Evolutionary conservation across 2,113 vertebrate genomes (phyloP).

Genomic region (Pontoporia blainvillei): DNA sequence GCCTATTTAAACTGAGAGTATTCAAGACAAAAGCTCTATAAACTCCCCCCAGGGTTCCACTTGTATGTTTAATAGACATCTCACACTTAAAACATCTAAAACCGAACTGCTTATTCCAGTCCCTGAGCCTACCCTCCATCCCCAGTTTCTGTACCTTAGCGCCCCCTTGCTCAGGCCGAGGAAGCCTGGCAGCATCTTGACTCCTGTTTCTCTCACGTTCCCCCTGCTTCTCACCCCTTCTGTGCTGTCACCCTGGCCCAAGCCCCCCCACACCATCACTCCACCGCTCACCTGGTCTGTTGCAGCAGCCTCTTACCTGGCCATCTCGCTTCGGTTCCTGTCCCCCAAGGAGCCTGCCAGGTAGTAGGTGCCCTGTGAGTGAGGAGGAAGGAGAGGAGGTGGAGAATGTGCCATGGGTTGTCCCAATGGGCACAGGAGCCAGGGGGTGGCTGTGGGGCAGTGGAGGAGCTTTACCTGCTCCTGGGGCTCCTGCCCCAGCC

Average conservation of each 20-base stretch:
- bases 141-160: not conserved
- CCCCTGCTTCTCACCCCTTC: not conserved
- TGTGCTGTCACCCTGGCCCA: not conserved
- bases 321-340: not conserved
- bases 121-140: not conserved
- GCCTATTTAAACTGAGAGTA: not conserved
- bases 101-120: no score
- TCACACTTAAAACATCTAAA: not conserved
- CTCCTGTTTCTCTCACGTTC: not conserved
- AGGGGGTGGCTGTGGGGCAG: not conserved
- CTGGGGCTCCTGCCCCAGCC: not conserved
- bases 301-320: not conserved
- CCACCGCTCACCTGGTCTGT: not conserved
- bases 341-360: not conserved
- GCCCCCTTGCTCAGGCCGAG: not conserved
- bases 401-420: not conserved
- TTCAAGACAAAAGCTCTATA: not conserved
- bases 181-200: fast-evolving
- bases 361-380: not conserved
- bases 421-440: not conserved
- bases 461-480: not conserved
- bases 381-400: not conserved
- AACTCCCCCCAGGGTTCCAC: not conserved
- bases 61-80: not conserved
- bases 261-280: not conserved